These are phyloP conservation scores for Struthidea cinerea DNA, from an alignment of 2,113 vertebrate genomes.

Conservation along the genomic window DNA sequence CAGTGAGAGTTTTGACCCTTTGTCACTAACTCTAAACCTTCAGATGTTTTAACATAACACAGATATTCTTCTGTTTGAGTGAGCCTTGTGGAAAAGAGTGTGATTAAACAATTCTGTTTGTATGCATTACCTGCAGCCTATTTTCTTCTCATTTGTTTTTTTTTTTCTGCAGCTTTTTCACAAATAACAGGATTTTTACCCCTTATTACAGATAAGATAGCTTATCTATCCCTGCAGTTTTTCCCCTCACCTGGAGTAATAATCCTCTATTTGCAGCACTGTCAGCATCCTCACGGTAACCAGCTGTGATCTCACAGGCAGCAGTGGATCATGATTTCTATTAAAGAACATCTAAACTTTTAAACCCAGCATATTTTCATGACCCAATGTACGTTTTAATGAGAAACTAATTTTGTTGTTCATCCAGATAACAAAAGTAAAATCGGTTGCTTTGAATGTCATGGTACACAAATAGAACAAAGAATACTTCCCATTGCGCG, in stretches of 20 bases:
- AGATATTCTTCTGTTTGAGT: neutral
- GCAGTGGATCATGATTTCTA: neutral
- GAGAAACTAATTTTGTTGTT: neutral
- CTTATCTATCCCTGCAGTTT: conserved; percentile 2
- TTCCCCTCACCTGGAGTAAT: neutral
- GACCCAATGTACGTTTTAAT: neutral
- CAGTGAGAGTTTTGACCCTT: neutral
- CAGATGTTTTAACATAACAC: neutral
- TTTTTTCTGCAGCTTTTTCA: neutral
- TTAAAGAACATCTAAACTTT: neutral
- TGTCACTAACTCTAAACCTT: neutral
- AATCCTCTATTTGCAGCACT: conserved; percentile 23
- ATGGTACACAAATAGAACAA: neutral
- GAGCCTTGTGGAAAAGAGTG: neutral
- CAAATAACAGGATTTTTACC: conserved; percentile 1
- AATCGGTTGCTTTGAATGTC: neutral
- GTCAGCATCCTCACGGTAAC: conserved; percentile 12
- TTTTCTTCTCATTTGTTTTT: neutral
- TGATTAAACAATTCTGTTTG: neutral
- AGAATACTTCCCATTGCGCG: neutral
- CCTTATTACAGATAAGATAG: neutral
- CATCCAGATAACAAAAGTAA: neutral
- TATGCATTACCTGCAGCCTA: neutral
- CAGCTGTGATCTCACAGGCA: neutral
- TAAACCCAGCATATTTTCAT: neutral